phyloP scores from a whole-genome alignment of 37 sponge, comb jelly and placozoan species.

The Geodia barretti region DNA sequence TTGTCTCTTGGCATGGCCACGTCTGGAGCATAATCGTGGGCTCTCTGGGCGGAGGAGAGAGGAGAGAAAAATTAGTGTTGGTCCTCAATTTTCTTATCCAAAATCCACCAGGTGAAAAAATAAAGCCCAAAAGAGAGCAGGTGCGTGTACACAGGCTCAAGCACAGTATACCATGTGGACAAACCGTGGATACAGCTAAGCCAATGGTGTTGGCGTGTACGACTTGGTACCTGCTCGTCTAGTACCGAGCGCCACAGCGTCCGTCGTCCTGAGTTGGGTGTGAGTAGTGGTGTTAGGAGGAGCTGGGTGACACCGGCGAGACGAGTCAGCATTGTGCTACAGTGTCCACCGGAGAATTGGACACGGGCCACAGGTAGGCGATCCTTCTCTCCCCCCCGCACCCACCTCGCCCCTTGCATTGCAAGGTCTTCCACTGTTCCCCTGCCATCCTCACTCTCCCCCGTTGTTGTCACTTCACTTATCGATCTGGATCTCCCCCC shows the following conservation, averaged over 20 bases:
- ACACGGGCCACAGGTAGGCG: constrained; percentile 59
- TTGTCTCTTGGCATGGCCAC: constrained; percentile 40
- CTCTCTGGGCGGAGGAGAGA: neutral
- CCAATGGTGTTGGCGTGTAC: too few species aligned
- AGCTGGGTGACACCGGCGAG: constrained; percentile 48
- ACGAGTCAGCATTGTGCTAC: constrained; percentile 63
- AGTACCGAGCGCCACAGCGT: too few species aligned
- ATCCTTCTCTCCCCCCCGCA: too few species aligned
- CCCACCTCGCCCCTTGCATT: too few species aligned
- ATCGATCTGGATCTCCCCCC: neutral
- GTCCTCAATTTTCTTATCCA: neutral
- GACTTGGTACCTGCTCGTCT: too few species aligned
- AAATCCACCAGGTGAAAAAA: neutral
- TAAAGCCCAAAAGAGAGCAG: neutral
- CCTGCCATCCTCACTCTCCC: too few species aligned
- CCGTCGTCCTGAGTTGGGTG: too few species aligned
- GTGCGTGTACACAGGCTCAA: too few species aligned
- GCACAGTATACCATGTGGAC: too few species aligned
- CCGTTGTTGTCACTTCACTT: neutral
- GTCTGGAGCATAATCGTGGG: constrained; percentile 45
- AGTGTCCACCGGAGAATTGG: constrained; percentile 69
- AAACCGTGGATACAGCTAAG: too few species aligned
- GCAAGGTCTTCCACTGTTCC: too few species aligned
- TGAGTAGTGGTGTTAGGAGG: constrained; percentile 27
- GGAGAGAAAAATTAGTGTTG: neutral